phyloP scores from a whole-genome alignment of 2,113 vertebrate species.

The Accipiter virgatus region DNA sequence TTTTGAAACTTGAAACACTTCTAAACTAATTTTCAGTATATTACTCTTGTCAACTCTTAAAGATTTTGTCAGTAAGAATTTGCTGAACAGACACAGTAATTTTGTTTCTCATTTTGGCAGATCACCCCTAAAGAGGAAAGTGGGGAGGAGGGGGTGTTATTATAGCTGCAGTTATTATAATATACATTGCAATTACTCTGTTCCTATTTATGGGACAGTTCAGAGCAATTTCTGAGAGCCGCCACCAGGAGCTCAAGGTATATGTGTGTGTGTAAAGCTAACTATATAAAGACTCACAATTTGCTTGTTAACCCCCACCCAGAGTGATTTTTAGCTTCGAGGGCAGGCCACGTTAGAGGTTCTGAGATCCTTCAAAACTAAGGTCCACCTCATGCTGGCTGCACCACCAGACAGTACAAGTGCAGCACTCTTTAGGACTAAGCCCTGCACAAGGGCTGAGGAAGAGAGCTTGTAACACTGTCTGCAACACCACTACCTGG shows the following conservation, averaged over 20 bases:
- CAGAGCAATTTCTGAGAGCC: not conserved
- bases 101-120: slow-evolving; percentile 76
- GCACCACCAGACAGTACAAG: not conserved
- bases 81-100: slow-evolving; percentile 81
- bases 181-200: slow-evolving; percentile 61
- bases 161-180: slow-evolving; percentile 71
- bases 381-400: not conserved
- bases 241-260: not conserved
- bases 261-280: not conserved
- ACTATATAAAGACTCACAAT: not conserved
- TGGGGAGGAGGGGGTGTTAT: slow-evolving; percentile 49
- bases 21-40: slow-evolving; percentile 84
- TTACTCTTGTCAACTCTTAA: slow-evolving; percentile 82
- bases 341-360: accelerated
- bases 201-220: slow-evolving; percentile 48
- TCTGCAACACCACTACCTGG: not conserved
- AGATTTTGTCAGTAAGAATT: slow-evolving; percentile 83
- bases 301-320: not conserved
- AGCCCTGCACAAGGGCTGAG: not conserved
- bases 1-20: slow-evolving; percentile 83
- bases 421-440: not conserved
- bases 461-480: not conserved
- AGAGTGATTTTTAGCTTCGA: not conserved
- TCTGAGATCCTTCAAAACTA: not conserved
- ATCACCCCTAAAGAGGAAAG: slow-evolving; percentile 74